Evolutionary conservation across 2,113 vertebrate species (phyloP).

Genomic region (Cinclus mexicanus): DNA sequence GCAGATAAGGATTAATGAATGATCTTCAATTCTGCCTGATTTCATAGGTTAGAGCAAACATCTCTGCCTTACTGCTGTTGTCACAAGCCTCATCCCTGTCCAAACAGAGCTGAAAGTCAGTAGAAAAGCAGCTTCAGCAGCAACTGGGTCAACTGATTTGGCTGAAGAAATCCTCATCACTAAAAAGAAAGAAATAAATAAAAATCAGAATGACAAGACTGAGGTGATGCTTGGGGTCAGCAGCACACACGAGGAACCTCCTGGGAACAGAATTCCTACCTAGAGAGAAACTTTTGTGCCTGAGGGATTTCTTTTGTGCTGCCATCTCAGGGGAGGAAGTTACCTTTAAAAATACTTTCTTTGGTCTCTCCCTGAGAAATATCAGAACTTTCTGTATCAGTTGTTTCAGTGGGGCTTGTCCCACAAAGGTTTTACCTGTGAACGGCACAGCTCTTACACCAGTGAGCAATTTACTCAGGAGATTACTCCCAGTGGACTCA

Average conservation of each 20-base stretch:
- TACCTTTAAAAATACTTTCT: background rate
- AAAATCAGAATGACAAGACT: background rate
- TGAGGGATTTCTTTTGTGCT: background rate
- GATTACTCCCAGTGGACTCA: background rate
- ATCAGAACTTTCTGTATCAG: background rate
- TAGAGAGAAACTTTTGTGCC: background rate
- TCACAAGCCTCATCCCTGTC: background rate
- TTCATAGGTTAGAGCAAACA: background rate
- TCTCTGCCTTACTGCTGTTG: background rate
- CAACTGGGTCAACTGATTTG: background rate
- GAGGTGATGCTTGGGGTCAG: background rate
- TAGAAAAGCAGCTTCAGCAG: background rate
- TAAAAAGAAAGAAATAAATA: background rate
- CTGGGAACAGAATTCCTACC: background rate
- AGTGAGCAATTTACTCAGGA: background rate
- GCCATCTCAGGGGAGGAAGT: background rate
- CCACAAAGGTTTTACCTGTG: background rate
- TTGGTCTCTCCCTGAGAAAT: background rate
- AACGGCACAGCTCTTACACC: background rate
- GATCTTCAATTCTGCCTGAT: background rate
- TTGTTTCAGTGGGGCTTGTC: background rate
- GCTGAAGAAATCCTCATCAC: slow-evolving; percentile 15
- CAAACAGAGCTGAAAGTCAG: background rate
- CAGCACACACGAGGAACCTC: background rate
- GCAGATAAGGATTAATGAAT: background rate